Percentiles rank a stretch among this genome's conserved stretches.
Conservation (phyloP, 2,888 invertebrate genomes). For the Sarcophaga variegata region DNA sequence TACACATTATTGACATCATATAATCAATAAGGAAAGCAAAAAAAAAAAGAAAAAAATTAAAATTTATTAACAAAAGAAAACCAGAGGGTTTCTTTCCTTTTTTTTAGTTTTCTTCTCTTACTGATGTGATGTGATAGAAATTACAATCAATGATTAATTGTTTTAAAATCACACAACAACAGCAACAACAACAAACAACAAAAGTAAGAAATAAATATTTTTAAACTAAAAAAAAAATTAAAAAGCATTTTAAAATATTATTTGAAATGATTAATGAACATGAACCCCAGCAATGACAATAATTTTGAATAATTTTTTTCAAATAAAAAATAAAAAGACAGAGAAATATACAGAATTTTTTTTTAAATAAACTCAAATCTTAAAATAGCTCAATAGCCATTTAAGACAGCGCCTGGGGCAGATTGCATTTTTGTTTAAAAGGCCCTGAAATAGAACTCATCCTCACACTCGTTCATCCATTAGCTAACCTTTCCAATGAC, state of each 20-base stretch:
- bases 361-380: no score
- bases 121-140: neutral
- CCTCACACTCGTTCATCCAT: no score
- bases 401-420: no score
- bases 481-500: no score
- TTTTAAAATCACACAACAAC: slow-evolving; percentile 43
- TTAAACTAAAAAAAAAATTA: slow-evolving; percentile 38
- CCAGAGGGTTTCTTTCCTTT: slow-evolving; percentile 28
- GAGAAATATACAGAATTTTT: no score
- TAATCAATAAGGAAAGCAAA: slow-evolving; percentile 34
- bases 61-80: slow-evolving; percentile 3
- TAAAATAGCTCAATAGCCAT: no score
- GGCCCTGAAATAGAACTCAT: no score
- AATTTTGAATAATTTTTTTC: no score
- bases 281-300: no score
- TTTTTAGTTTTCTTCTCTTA: neutral
- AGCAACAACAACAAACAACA: slow-evolving; percentile 12
- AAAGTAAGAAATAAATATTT: neutral
- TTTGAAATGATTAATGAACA: slow-evolving; percentile 29
- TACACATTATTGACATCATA: slow-evolving; percentile 47
- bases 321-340: no score
- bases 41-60: neutral
- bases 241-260: slow-evolving; percentile 50
- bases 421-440: no score
- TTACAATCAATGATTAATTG: slow-evolving; percentile 64